Base-by-base conservation (phyloP, 1,140 invertebrate genomes). In the Drosophila auraria region DNA sequence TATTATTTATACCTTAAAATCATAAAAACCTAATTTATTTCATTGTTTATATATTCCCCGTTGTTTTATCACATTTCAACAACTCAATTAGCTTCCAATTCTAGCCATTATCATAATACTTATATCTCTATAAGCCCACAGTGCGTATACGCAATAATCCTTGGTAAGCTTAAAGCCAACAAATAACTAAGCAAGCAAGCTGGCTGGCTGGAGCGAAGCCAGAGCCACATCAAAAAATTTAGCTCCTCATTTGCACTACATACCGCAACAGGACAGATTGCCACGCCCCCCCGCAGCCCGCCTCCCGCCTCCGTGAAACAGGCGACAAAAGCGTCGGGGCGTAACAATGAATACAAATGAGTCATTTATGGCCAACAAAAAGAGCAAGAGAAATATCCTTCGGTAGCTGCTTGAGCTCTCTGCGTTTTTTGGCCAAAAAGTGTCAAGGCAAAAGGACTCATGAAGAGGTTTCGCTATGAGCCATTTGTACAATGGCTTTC, bases 281-380 rank as follows among this genome's bases (percentile, higher is more conserved):
- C 50, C 71, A 72, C 68, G 38, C 56, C 69, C 57, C 57, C 6
- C 50, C 0, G 25, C 25, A 2, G 25, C 5, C 6, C 15, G 27
- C 45, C 25, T 3, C 33, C 33, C 23, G 25, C 15, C 40, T 3
- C 9, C 25, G n/a, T 5, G n/a, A 8, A 14, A 20, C 23, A 59
- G 61, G 60, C 60, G 68, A 70, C 60, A 70, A 76, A 76, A 66
- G 74, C 72, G 72, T 53, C 42, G 50, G 61, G 74, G 71, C 74
- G 62, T 60, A 60, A 78, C 72, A 78, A 78, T 78, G 75, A 78
- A 78, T 78, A 78, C 75, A 78, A 78, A 78, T 78, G 75, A 78
- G 75, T 78, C 75, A 78, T 78, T 78, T 78, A 78, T 78, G 75
- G 62, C 49, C 71, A 49, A 68, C 44, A 76, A 68, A 71, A 70